Evolutionary conservation across 2,113 vertebrate genomes (phyloP).

Genomic region (Anthoscopus minutus): DNA sequence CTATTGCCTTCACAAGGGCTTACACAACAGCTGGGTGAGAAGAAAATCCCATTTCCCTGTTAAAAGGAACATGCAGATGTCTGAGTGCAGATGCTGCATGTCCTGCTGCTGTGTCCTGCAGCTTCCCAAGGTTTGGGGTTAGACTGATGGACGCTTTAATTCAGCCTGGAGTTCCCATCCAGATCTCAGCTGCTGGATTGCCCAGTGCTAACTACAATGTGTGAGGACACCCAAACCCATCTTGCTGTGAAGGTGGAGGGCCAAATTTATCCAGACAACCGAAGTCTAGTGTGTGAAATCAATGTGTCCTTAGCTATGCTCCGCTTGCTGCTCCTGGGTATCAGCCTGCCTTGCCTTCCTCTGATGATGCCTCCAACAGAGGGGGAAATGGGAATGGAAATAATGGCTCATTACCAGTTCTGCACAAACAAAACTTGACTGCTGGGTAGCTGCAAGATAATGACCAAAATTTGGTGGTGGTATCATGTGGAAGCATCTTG

Average conservation of each 20-base stretch:
- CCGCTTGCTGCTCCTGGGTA: background rate
- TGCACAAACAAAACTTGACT: background rate
- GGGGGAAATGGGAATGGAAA: background rate
- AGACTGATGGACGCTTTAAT: background rate
- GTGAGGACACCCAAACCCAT: background rate
- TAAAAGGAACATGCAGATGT: background rate
- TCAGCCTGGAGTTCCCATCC: background rate
- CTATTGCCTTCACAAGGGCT: background rate
- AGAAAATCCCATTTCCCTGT: background rate
- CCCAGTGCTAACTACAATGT: background rate
- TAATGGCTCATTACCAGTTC: background rate
- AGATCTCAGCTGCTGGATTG: background rate
- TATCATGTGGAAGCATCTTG: background rate
- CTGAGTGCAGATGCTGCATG: background rate
- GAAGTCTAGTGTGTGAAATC: background rate
- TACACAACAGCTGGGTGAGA: background rate
- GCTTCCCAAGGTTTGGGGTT: background rate
- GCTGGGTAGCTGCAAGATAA: background rate
- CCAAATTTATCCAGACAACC: background rate
- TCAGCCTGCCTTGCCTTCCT: background rate
- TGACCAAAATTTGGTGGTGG: background rate
- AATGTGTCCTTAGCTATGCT: background rate
- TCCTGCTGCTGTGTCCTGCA: background rate
- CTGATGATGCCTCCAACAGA: rapidly evolving
- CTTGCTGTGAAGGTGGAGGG: background rate